Evolutionary conservation across 1,140 invertebrate genomes (phyloP).

Genomic region (Dryas iulia): DNA sequence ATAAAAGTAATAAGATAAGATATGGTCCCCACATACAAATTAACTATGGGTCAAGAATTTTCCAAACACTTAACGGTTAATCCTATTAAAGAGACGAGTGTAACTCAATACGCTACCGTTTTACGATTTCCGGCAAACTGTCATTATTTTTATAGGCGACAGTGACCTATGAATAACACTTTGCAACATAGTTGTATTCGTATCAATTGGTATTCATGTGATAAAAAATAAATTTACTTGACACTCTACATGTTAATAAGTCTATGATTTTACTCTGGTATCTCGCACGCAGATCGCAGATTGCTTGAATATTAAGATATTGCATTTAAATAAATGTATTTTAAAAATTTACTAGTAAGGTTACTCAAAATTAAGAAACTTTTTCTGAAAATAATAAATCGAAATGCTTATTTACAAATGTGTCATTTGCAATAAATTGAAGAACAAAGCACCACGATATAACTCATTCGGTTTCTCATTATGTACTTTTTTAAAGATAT

Average conservation of each 20-base stretch:
- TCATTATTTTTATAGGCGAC: conserved; percentile 39
- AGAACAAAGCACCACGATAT: no score
- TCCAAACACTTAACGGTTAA: conserved; percentile 21
- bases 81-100: conserved; percentile 13
- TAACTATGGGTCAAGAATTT: conserved; percentile 2
- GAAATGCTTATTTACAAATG: no score
- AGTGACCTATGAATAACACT: conserved; percentile 25
- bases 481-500: no score
- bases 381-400: no score
- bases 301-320: no score
- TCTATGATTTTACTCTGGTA: neutral
- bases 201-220: conserved; percentile 29
- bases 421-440: no score
- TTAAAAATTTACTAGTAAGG: no score
- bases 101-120: conserved; percentile 24
- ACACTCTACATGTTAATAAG: conserved; percentile 5
- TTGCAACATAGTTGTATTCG: conserved; percentile 14
- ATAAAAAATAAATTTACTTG: conserved; percentile 26
- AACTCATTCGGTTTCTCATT: no score
- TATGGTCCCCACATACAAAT: conserved; percentile 21
- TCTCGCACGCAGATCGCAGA: no score
- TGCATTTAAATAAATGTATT: no score
- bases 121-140: conserved; percentile 34
- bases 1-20: conserved; percentile 25
- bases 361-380: no score